These are phyloP conservation scores for Teleiodes luculella DNA, from an alignment of 2,888 invertebrate species.

Conservation along the genomic window DNA sequence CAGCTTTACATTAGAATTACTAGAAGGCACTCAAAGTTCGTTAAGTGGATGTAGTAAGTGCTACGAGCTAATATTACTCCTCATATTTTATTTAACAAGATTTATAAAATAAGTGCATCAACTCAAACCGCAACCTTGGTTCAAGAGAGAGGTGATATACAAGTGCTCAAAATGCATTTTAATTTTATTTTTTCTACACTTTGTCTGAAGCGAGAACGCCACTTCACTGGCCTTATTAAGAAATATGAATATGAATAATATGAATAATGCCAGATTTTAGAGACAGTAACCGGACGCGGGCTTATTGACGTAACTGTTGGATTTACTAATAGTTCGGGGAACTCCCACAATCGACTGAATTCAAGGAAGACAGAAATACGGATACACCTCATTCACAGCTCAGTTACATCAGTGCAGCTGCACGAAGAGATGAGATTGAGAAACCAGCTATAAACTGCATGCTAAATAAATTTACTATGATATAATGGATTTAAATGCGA, in stretches of 20 bases:
- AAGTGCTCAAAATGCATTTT: not conserved
- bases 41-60: not conserved
- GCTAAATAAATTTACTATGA: not conserved
- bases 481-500: not conserved
- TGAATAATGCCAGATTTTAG: not conserved
- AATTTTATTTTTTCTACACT: conserved; percentile 8
- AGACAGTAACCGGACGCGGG: not conserved
- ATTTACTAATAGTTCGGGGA: not conserved
- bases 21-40: not conserved
- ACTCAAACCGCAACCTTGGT: conserved; percentile 10
- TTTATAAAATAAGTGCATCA: conserved; percentile 1
- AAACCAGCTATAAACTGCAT: not conserved
- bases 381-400: conserved; percentile 3
- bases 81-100: not conserved
- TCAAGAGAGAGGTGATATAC: conserved; percentile 1
- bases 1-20: not conserved
- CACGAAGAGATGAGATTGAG: conserved; percentile 1
- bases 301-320: not conserved
- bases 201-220: not conserved
- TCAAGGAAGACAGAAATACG: conserved; percentile 6
- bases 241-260: conserved; percentile 3
- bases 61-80: not conserved
- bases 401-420: conserved; percentile 1
- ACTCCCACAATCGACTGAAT: not conserved
- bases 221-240: not conserved